Evolutionary conservation across 2,888 invertebrate genomes (phyloP), one percentile per base, ranked within the genome.

Genomic region (Labia minor): DNA sequence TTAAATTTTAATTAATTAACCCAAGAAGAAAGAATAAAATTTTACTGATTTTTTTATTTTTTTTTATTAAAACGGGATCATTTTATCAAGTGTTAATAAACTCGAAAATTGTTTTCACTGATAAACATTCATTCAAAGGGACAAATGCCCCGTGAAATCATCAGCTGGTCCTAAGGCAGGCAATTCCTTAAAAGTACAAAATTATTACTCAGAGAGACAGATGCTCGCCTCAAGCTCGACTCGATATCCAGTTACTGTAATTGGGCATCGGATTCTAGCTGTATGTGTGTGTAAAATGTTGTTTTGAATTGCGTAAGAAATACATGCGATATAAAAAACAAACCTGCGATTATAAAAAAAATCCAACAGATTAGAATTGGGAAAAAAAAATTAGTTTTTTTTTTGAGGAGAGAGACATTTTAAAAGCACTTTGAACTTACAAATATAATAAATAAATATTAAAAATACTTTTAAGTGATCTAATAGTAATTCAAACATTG

Each of bases 171-270:
- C 26, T 26, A 3, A 3, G n/a, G 8, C 8, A 26, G 8, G 14
- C 49, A 49, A 49, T 49, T 49, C 49, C 49, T n/a, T 49, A 49
- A n/a, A 49, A 49, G 16, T 11, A 8, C 49, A 49, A 49, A 33
- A 49, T 49, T 49, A 49, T 49, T 49, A 16, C 49, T 49, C 49
- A 49, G 49, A 49, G 49, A 49, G 49, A 49, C n/a, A 49, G 49
- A 49, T n/a, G 49, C 26, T 26, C 26, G 26, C 26, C 8, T 26
- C 26, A 26, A 26, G n/a, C 26, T 26, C 26, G 26, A 26, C 26
- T 26, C 4, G 16, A 49, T 49, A 49, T 49, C 49, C 49, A 49
- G 49, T 49, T 49, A 49, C 49, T 49, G 49, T 49, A 49, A 49
- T 49, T 49, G 49, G 49, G n/a, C 49, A 49, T n/a, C 14, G 3